Conservation (phyloP, 2,113 vertebrate species). For the Nothocercus julius region DNA sequence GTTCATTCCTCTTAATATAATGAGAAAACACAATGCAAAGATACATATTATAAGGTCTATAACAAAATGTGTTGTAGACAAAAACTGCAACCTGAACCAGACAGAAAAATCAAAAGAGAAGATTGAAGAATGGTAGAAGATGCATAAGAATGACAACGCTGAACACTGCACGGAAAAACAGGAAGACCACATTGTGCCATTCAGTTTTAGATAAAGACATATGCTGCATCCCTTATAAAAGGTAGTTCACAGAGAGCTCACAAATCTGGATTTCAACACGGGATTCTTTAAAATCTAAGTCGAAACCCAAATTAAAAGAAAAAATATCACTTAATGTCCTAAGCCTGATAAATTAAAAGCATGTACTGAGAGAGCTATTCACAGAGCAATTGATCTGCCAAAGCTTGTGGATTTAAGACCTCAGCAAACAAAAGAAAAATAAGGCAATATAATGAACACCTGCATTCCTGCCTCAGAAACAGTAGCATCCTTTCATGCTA, state of each 20-base stretch:
- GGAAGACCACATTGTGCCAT: neutral
- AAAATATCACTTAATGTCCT: neutral
- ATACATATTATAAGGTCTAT: neutral
- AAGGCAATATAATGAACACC: neutral
- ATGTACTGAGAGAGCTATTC: neutral
- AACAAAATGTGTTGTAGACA: rapidly evolving
- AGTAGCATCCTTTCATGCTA: neutral
- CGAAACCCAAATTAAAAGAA: neutral
- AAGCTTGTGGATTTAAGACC: neutral
- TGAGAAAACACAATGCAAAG: neutral
- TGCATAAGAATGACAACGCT: rapidly evolving
- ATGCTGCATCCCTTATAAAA: neutral
- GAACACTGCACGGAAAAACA: neutral
- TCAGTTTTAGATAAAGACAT: neutral
- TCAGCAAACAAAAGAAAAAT: neutral
- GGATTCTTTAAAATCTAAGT: neutral
- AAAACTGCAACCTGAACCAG: neutral
- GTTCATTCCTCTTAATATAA: neutral
- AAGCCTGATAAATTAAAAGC: neutral
- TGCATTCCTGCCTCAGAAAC: neutral
- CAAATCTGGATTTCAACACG: neutral
- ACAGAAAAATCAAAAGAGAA: neutral
- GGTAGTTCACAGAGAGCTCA: neutral
- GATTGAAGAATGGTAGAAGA: neutral
- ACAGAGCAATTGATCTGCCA: neutral